Evolutionary conservation across 2,113 vertebrate genomes (phyloP).

Genomic region (Sclerurus mexicanus): DNA sequence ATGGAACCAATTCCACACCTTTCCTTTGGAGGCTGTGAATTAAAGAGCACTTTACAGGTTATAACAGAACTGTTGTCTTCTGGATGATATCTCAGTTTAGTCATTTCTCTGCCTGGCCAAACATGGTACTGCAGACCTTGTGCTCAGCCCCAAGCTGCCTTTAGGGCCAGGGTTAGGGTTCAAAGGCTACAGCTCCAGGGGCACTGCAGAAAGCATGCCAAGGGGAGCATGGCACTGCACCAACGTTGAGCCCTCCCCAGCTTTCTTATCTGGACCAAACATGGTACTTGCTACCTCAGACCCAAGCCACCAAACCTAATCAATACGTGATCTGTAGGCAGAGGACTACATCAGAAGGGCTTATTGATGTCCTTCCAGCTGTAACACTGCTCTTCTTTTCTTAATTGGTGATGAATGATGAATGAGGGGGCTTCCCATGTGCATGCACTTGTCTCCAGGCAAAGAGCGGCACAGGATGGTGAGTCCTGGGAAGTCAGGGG

Average conservation of each 20-base stretch:
- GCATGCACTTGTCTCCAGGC: rapidly evolving
- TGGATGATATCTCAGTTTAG: neutral
- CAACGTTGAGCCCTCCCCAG: neutral
- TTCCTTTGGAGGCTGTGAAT: neutral
- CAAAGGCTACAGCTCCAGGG: neutral
- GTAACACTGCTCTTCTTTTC: neutral
- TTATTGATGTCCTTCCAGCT: neutral
- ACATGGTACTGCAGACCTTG: neutral
- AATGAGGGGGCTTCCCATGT: neutral
- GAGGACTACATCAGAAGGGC: neutral
- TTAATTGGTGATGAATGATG: rapidly evolving
- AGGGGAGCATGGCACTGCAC: neutral
- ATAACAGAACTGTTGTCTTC: neutral
- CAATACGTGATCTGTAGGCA: neutral
- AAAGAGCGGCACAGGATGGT: neutral
- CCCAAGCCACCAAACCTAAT: neutral
- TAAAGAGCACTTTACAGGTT: neutral
- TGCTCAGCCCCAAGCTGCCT: neutral
- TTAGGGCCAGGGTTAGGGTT: neutral
- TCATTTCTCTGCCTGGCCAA: neutral
- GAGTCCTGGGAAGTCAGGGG: neutral
- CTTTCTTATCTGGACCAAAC: neutral
- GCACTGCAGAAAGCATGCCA: neutral
- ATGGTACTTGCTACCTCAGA: neutral
- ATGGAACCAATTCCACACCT: neutral